These are phyloP conservation scores for Dryadula phaetusa DNA, from an alignment of 2,888 invertebrate genomes.

Conservation along the genomic window DNA sequence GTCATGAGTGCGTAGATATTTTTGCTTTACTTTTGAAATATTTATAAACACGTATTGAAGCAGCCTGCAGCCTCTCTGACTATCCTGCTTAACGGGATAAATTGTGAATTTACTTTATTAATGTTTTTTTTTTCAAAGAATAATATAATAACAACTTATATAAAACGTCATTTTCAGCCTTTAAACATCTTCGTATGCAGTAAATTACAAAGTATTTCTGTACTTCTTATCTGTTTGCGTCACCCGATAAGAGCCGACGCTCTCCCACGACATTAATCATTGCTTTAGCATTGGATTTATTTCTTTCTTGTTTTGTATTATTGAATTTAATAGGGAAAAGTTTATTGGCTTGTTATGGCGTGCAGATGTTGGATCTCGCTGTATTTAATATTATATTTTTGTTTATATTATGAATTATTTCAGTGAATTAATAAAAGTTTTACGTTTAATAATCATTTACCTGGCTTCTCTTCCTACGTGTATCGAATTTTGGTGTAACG, in stretches of 20 bases:
- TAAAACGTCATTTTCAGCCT: conserved; percentile 48
- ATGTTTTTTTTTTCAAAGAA: too few relatives aligned
- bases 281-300: conserved; percentile 60
- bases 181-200: conserved; percentile 48
- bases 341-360: conserved; percentile 16
- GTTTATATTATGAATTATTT: background rate
- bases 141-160: too few relatives aligned
- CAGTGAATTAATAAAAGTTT: too few relatives aligned
- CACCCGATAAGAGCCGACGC: conserved; percentile 60
- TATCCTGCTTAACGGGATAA: too few relatives aligned
- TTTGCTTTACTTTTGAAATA: too few relatives aligned
- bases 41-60: too few relatives aligned
- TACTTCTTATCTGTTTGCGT: conserved; percentile 54
- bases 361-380: background rate
- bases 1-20: too few relatives aligned
- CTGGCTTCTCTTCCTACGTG: too few relatives aligned
- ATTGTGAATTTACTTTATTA: too few relatives aligned
- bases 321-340: conserved; percentile 58
- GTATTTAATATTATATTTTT: background rate
- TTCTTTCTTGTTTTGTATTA: conserved; percentile 56
- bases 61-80: too few relatives aligned
- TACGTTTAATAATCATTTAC: too few relatives aligned
- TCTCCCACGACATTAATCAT: conserved; percentile 69
- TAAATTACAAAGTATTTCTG: conserved; percentile 59
- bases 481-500: too few relatives aligned